phyloP scores from a whole-genome alignment of 2,113 vertebrate species.

The Salminus brasiliensis region DNA sequence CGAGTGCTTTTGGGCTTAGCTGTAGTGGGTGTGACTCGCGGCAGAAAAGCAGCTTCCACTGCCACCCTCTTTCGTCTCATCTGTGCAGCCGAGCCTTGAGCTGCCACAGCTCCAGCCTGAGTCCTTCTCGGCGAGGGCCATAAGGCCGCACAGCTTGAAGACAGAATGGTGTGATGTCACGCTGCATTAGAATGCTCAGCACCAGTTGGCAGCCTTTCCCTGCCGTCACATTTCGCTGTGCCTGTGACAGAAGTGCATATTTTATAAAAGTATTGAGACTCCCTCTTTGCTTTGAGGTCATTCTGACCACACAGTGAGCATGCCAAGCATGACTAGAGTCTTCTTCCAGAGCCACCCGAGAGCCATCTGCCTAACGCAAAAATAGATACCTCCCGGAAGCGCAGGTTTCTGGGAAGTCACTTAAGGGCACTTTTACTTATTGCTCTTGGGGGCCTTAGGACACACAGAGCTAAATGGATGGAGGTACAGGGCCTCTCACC shows the following conservation, averaged over 20 bases:
- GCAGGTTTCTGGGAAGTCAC: constrained; percentile 24
- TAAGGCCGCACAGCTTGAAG: constrained; percentile 61
- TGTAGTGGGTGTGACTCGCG: constrained; percentile 16
- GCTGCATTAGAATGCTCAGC: constrained; percentile 54
- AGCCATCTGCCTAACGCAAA: constrained; percentile 46
- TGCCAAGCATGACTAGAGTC: constrained; percentile 36
- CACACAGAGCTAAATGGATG: background rate
- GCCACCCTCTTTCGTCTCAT: constrained; percentile 26
- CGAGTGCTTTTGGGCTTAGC: background rate
- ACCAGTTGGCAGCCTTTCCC: constrained; percentile 49
- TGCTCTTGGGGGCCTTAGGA: background rate
- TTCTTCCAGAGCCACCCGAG: constrained; percentile 12
- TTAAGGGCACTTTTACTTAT: constrained; percentile 32
- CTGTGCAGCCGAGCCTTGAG: constrained; percentile 46
- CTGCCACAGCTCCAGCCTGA: constrained; percentile 28
- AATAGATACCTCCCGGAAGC: constrained; percentile 28
- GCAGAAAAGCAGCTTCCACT: constrained; percentile 25
- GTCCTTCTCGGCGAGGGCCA: constrained; percentile 49
- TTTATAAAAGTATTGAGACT: constrained; percentile 33
- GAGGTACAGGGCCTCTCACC: background rate
- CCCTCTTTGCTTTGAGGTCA: constrained; percentile 36
- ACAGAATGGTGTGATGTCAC: constrained; percentile 56
- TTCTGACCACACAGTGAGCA: constrained; percentile 35
- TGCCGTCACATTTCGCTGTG: constrained; percentile 39
- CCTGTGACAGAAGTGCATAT: constrained; percentile 44